phyloP scores from a whole-genome alignment of 2,797 vertebrate species.

The Sitta carolinensis region DNA sequence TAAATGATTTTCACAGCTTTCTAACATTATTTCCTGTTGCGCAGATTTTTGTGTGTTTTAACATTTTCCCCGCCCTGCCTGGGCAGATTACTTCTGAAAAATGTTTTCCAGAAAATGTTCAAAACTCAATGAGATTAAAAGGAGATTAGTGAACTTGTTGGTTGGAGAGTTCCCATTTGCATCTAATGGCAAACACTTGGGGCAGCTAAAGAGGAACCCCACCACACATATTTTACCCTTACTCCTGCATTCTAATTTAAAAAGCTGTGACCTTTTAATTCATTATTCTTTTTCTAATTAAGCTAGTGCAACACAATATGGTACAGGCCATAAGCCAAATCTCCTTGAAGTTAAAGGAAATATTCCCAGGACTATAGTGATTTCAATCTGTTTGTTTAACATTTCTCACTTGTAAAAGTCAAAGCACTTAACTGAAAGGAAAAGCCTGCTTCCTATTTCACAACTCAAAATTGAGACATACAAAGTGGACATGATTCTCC shows the following conservation, averaged over 20 bases:
- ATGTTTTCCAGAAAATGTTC: conserved; percentile 43
- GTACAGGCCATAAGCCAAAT: conserved; percentile 13
- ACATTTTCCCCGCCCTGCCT: conserved; percentile 28
- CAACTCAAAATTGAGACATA: neutral
- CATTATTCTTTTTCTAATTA: conserved; percentile 1
- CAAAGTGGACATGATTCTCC: neutral
- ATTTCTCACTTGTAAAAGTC: conserved; percentile 27
- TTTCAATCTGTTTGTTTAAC: conserved; percentile 52
- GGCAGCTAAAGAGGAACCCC: neutral
- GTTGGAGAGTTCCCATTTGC: neutral
- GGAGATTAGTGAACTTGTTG: conserved; percentile 18
- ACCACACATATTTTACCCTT: neutral
- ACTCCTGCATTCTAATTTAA: neutral
- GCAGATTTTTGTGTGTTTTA: conserved; percentile 63
- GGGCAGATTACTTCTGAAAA: conserved; percentile 46
- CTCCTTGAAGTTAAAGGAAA: conserved; percentile 25
- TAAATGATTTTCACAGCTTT: conserved; percentile 75
- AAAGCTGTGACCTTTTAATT: conserved; percentile 15
- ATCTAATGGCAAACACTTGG: neutral
- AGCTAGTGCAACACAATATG: neutral
- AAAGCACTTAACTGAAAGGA: conserved; percentile 14
- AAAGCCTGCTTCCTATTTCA: conserved; percentile 11
- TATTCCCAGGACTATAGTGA: conserved; percentile 6
- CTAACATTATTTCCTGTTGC: conserved; percentile 70
- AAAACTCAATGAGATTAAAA: conserved; percentile 48